Conservation (phyloP, 2,888 invertebrate species). For the Cenopis cana region DNA sequence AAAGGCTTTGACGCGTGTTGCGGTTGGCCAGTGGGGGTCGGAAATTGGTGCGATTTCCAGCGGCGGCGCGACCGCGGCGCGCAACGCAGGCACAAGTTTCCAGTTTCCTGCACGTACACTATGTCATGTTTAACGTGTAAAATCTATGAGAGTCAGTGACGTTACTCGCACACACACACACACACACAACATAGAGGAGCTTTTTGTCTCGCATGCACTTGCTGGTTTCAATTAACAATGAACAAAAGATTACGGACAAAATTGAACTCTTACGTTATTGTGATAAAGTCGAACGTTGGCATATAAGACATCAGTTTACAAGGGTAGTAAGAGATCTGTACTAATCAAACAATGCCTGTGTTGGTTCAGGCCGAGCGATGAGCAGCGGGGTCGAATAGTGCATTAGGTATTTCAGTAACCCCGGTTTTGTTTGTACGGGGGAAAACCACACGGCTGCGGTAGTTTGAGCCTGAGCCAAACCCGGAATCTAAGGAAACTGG, state of each 20-base stretch:
- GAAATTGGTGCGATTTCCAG: conserved; percentile 77
- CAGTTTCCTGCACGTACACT: conserved; percentile 8
- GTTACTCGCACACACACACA: neutral
- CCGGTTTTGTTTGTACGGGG: conserved; percentile 54
- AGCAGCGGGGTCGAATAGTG: conserved; percentile 63
- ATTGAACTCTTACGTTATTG: conserved; percentile 55
- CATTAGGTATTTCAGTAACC: conserved; percentile 65
- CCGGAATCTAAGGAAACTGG: conserved; percentile 28
- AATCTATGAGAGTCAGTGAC: neutral
- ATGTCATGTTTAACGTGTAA: conserved; percentile 30
- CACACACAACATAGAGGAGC: conserved; percentile 58
- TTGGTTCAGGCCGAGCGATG: conserved; percentile 72
- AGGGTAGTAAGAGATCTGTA: conserved; percentile 67
- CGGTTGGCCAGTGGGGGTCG: conserved; percentile 75
- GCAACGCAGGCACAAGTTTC: conserved; percentile 30
- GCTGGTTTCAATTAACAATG: conserved; percentile 58
- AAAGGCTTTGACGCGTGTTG: conserved; percentile 81
- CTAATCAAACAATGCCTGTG: conserved; percentile 72
- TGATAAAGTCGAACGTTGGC: conserved; percentile 56
- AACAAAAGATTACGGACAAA: conserved; percentile 50
- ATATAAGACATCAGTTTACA: conserved; percentile 56
- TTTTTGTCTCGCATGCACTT: conserved; percentile 59
- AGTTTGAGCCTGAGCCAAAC: conserved; percentile 20
- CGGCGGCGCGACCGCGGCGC: conserved; percentile 60
- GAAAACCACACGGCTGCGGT: conserved; percentile 37